These are phyloP conservation scores for Dione juno DNA, from an alignment of 2,888 invertebrate genomes.

Conservation along the genomic window DNA sequence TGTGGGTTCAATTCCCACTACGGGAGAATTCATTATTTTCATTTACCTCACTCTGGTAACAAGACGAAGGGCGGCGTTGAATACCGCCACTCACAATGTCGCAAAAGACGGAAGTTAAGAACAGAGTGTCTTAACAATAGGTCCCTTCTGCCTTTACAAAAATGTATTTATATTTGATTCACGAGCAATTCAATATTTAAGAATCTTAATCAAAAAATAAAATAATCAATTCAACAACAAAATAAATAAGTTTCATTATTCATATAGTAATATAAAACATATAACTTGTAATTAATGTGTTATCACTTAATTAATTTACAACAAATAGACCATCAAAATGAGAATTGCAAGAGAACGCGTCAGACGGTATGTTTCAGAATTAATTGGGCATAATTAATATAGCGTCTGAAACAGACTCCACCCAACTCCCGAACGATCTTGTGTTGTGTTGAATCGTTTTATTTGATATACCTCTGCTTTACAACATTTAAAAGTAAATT, in stretches of 20 bases:
- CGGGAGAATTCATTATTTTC: too few species aligned
- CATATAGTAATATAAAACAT: neutral
- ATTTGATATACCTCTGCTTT: constrained; percentile 59
- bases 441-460: constrained; percentile 71
- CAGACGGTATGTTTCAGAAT: constrained; percentile 72
- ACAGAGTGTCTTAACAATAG: too few species aligned
- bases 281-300: constrained; percentile 46
- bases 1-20: too few species aligned
- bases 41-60: too few species aligned
- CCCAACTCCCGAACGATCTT: constrained; percentile 72
- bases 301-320: constrained; percentile 50
- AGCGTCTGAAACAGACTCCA: constrained; percentile 78
- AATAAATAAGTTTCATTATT: neutral
- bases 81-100: too few species aligned
- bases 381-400: constrained; percentile 83
- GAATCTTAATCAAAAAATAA: too few species aligned
- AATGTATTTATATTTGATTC: too few species aligned
- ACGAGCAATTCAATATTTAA: too few species aligned
- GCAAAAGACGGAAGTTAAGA: too few species aligned
- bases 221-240: neutral
- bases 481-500: constrained; percentile 38
- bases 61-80: too few species aligned
- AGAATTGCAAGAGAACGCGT: constrained; percentile 65
- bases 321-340: constrained; percentile 63
- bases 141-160: too few species aligned